phyloP scores from a whole-genome alignment of 2,797 vertebrate species.

The Chelonia mydas region DNA sequence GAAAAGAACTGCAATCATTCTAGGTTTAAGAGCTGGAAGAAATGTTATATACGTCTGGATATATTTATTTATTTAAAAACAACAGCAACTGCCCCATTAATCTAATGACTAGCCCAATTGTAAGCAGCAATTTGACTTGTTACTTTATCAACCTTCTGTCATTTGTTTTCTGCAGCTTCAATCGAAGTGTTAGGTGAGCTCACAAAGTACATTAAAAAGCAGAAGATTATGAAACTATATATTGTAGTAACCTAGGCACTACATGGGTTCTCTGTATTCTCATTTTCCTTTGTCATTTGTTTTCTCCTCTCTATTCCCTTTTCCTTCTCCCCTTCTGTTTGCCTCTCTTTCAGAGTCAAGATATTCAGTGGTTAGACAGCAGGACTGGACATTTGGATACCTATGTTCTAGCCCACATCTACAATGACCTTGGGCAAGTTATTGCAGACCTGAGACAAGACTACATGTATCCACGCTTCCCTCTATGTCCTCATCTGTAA shows the following conservation, averaged over 20 bases:
- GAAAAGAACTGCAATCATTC: not conserved
- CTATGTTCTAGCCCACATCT: not conserved
- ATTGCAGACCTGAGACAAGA: not conserved
- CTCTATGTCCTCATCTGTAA: not conserved
- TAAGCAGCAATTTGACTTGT: not conserved
- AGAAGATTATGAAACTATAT: not conserved
- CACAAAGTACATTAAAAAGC: not conserved
- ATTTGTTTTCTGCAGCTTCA: not conserved
- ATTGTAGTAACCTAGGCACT: not conserved
- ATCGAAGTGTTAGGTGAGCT: not conserved
- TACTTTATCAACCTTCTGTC: not conserved
- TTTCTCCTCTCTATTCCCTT: not conserved
- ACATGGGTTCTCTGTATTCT: not conserved
- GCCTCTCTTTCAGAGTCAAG: not conserved
- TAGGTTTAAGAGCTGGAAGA: not conserved
- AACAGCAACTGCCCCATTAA: not conserved
- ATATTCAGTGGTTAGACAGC: not conserved
- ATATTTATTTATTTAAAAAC: not conserved
- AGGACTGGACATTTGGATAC: not conserved
- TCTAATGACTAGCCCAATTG: not conserved
- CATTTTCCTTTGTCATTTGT: accelerated
- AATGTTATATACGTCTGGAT: not conserved
- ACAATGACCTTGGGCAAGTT: not conserved
- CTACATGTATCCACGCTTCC: not conserved
- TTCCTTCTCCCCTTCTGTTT: not conserved